phyloP scores from a whole-genome alignment of 2,797 vertebrate genomes.

The Tokudaia tokunoshimensis region DNA sequence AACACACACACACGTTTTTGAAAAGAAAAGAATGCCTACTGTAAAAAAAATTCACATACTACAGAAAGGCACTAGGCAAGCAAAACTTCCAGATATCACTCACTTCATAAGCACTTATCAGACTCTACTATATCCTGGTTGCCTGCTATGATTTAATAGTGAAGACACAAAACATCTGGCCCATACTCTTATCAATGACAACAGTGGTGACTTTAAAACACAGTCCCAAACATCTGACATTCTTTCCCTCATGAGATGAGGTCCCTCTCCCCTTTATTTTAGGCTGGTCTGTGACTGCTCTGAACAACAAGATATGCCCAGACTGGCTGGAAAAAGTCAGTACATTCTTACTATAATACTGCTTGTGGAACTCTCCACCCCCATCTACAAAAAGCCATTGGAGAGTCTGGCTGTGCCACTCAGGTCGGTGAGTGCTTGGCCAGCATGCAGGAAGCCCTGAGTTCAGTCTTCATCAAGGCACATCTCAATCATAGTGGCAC shows the following conservation, averaged over 20 bases:
- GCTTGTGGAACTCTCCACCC: background rate
- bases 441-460: background rate
- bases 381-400: background rate
- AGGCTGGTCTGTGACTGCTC: background rate
- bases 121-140: background rate
- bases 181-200: background rate
- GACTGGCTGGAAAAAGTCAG: background rate
- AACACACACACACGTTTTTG: background rate
- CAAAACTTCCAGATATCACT: background rate
- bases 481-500: background rate
- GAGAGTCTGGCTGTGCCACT: background rate
- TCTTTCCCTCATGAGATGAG: background rate
- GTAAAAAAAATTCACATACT: conserved; percentile 18
- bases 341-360: background rate
- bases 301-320: background rate
- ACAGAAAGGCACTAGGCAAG: background rate
- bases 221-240: background rate
- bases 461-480: background rate
- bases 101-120: conserved; percentile 26
- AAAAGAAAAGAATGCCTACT: background rate
- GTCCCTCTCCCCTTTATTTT: background rate
- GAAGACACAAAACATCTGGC: conserved; percentile 9
- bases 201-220: conserved; percentile 5
- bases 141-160: background rate
- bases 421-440: background rate